phyloP scores from a whole-genome alignment of 2,113 vertebrate species.

The Rhinopomastus cyanomelas region DNA sequence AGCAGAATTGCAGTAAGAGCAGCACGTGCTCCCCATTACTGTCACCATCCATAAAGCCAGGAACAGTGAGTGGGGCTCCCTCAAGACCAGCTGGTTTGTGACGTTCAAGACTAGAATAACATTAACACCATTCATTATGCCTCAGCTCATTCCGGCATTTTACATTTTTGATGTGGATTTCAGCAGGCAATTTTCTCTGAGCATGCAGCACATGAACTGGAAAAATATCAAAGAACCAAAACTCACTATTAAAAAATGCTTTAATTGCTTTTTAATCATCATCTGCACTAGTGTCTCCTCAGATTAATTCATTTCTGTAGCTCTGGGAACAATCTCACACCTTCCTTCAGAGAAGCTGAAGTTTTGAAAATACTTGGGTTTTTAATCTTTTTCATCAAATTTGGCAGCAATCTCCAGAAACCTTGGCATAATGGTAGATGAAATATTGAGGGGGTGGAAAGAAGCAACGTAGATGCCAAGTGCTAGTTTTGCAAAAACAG shows the following conservation, averaged over 20 bases:
- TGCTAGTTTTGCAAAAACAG: background rate
- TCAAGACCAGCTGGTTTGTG: background rate
- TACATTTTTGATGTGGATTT: slow-evolving; percentile 20
- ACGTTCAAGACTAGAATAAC: background rate
- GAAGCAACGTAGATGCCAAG: background rate
- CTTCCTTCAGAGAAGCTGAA: background rate
- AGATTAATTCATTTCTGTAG: background rate
- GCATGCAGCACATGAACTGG: background rate
- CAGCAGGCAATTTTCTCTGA: background rate
- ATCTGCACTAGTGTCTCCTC: background rate
- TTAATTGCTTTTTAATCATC: background rate
- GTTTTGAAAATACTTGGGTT: background rate
- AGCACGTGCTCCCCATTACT: slow-evolving; percentile 2
- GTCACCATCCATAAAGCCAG: slow-evolving; percentile 29
- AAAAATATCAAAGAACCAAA: background rate
- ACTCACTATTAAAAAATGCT: background rate
- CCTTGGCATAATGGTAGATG: background rate
- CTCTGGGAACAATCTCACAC: background rate
- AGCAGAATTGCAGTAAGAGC: background rate
- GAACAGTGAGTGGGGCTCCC: background rate
- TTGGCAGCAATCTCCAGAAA: background rate
- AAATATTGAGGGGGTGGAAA: background rate
- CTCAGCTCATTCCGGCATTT: background rate
- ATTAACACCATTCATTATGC: background rate
- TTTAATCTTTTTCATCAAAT: background rate